Base-by-base conservation (phyloP, 2,888 invertebrate species). In the Yponomeuta sedellus region DNA sequence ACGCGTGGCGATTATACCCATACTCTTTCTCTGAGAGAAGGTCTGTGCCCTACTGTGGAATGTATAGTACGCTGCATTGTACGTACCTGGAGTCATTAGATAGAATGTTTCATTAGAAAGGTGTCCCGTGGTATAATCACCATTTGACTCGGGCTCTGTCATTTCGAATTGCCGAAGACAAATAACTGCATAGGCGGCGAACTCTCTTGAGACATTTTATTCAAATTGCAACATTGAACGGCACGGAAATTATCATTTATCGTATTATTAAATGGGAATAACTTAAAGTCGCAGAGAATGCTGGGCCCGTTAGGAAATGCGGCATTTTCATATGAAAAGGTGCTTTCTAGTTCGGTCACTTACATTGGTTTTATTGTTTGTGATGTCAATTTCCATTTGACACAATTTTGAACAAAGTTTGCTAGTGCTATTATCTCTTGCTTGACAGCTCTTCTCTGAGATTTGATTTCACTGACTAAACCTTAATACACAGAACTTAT, bases 201-300 rank as follows among this genome's bases (percentile, higher is more conserved):
- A 22, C 39, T 22, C 44, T 61, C 62, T 40, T 59, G 22, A 39
- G 58, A 39, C 61, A 63, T 64, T 66, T 68, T 66, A 68, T 68
- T 68, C 67, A 67, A 68, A 68, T 68, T 10, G 34, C 66, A 39
- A 66, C 61, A 58, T 34, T 64, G 22, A 64, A 25, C 11, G 44
- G 52, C 52, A 22, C 10, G 64, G 52, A 44, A 52, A 39, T 65
- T 65, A 28, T 25, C 34, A 65, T 65, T 65, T 62, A 28, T 62
- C 19, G 62, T 62, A 28, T 62, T 62, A 62, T 62, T 62, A 62
- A 59, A 59, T 59, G 10, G 25, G 59, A 59, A 59, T 59, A 59
- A 59, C 59, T 59, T 20, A 59, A 19, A 59, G 22, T 4, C 12
- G 59, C 59, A 59, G 25, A 59, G 59, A 1, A 52, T 52, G 44